These are phyloP conservation scores for Drosophila rellima DNA, from an alignment of 2,888 invertebrate genomes.

Conservation along the genomic window DNA sequence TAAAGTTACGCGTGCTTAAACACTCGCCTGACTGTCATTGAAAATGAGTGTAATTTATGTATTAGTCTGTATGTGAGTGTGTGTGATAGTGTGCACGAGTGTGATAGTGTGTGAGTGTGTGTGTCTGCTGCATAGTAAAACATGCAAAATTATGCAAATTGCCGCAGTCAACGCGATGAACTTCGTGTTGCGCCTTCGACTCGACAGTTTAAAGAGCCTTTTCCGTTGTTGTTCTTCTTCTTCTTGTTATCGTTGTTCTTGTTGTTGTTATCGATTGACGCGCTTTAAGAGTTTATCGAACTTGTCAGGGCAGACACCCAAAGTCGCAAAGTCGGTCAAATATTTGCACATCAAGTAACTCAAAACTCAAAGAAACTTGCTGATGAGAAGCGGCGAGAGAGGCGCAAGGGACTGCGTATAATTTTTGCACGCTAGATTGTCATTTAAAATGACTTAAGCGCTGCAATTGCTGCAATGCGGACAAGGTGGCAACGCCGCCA, in stretches of 20 bases:
- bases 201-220: constrained; percentile 69
- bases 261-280: constrained; percentile 65
- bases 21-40: constrained; percentile 69
- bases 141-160: constrained; percentile 80
- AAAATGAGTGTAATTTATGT: constrained; percentile 79
- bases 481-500: constrained; percentile 47
- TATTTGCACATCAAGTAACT: constrained; percentile 43
- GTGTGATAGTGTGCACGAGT: constrained; percentile 30
- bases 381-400: constrained; percentile 19
- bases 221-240: constrained; percentile 44
- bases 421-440: constrained; percentile 83
- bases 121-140: constrained; percentile 68
- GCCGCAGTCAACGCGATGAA: constrained; percentile 80
- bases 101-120: constrained; percentile 37
- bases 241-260: constrained; percentile 10
- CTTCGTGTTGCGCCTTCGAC: constrained; percentile 59
- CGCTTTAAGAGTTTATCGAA: constrained; percentile 80
- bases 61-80: constrained; percentile 58
- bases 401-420: constrained; percentile 46
- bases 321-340: constrained; percentile 56
- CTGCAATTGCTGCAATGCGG: constrained; percentile 74
- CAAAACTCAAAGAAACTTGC: constrained; percentile 32
- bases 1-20: constrained; percentile 71
- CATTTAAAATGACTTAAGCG: constrained; percentile 84
- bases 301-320: constrained; percentile 40